These are phyloP conservation scores for Xiphorhynchus erythropygius DNA, from an alignment of 2,797 vertebrate genomes.

Conservation along the genomic window DNA sequence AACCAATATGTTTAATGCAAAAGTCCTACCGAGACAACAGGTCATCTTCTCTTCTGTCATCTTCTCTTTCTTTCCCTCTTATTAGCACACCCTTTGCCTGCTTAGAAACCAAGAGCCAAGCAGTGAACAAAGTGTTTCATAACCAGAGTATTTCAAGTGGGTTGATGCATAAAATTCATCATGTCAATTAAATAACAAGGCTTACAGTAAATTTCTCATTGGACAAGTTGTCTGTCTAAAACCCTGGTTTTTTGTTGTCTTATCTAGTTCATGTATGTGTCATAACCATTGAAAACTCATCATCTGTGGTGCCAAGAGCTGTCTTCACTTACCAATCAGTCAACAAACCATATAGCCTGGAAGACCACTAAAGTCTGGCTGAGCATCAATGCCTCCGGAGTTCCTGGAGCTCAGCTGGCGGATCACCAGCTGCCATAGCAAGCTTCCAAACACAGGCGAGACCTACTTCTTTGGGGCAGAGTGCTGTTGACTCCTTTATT, in stretches of 20 bases:
- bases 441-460: rapidly evolving
- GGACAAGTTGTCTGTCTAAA: not conserved
- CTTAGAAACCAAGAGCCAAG: not conserved
- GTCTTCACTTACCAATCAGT: not conserved
- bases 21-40: not conserved
- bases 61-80: not conserved
- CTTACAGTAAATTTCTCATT: not conserved
- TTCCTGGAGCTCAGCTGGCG: not conserved
- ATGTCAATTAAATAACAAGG: not conserved
- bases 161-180: not conserved
- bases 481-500: not conserved
- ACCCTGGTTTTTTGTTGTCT: not conserved
- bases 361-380: not conserved
- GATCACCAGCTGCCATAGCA: not conserved
- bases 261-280: not conserved
- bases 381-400: not conserved
- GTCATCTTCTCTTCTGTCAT: not conserved
- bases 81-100: not conserved
- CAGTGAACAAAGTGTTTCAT: not conserved
- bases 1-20: not conserved
- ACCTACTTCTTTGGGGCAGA: not conserved
- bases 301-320: not conserved
- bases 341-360: not conserved
- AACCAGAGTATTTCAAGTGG: not conserved
- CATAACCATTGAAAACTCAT: not conserved